Evolutionary conservation across 2,113 vertebrate species (phyloP).

Genomic region (Mesoclemmys tuberculata): DNA sequence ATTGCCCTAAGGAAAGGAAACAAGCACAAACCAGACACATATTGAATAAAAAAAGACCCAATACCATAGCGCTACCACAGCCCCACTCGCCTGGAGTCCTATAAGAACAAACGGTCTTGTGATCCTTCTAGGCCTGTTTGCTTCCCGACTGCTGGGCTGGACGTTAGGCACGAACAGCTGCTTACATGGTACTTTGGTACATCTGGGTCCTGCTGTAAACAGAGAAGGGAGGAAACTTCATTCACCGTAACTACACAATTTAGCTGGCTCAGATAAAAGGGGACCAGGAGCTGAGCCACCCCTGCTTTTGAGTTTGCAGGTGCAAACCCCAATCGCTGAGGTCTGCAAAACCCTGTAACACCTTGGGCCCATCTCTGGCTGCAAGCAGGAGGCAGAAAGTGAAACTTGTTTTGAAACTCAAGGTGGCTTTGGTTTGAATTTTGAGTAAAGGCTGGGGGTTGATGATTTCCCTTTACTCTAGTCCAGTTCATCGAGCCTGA

Average conservation of each 20-base stretch:
- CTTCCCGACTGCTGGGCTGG: not conserved
- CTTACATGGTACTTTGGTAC: not conserved
- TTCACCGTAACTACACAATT: not conserved
- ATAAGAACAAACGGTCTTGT: not conserved
- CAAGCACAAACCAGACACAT: not conserved
- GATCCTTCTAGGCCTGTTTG: too few relatives aligned
- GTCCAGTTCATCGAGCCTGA: not conserved
- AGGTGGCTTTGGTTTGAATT: slow-evolving; percentile 33
- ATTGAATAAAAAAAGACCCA: not conserved
- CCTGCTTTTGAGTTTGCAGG: not conserved
- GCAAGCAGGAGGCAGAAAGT: slow-evolving; percentile 41
- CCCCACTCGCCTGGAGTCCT: not conserved
- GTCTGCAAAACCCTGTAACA: slow-evolving; percentile 3
- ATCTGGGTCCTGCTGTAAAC: not conserved
- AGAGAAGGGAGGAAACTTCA: not conserved
- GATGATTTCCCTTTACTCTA: not conserved
- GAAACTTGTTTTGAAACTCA: not conserved
- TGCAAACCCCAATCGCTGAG: not conserved
- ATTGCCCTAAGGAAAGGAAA: not conserved
- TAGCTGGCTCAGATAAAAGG: not conserved
- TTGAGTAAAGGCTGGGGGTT: slow-evolving; percentile 26
- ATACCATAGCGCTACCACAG: not conserved
- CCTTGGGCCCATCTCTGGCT: slow-evolving; percentile 32
- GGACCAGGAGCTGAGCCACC: not conserved
- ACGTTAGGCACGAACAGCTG: not conserved